Base-by-base conservation (phyloP, 2,797 vertebrate species). In the Peromyscus melanophrys region DNA sequence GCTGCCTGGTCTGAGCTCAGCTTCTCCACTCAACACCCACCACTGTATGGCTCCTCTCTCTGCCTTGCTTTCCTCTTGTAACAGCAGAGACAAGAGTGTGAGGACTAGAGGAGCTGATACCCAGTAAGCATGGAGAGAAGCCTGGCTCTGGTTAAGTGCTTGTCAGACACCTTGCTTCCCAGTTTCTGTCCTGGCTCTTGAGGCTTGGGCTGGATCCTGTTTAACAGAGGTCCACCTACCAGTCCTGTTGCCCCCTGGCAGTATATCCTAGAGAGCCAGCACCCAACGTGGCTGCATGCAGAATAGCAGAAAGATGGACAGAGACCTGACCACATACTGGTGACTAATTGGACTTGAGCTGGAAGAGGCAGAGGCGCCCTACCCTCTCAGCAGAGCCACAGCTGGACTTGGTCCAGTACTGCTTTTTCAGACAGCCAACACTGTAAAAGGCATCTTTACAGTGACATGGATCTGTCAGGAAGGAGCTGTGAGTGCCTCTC, bases 1-100 rank as follows among this genome's bases (percentile, higher is more conserved):
- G 23, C 31, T n/a, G 46, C 43, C 49, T 77, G 57, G 37, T 16
- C 14, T 89, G 73, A n/a, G 57, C 13, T 49, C 14, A n/a, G 8
- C 7, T 11, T 40, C 40, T 3, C 7, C 0, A 0, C 1, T 43
- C 12, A 10, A 0, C 25, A 21, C 4, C 37, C 0, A 16, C 7
- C 7, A 19, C 0, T 3, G 34, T 46, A 23, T 5, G 34, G 61
- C 21, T 34, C 43, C 6, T 16, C 1, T 11, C 46, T 75, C 37
- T 5, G 31, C 40, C 31, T 73, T 12, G 10, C 13, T 34, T 2
- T 2, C 0, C 5, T 27, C 73, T 37, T 13, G 31, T 6, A 83
- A 2, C 34, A 49, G 3, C 14, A 17, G 76, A 34, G 31, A 34
- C 4, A 6, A 67, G 3, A 0, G n/a, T 3, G 34, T 59, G 13